Conservation (phyloP, 2,888 invertebrate species). For the Xestia sexstrigata region DNA sequence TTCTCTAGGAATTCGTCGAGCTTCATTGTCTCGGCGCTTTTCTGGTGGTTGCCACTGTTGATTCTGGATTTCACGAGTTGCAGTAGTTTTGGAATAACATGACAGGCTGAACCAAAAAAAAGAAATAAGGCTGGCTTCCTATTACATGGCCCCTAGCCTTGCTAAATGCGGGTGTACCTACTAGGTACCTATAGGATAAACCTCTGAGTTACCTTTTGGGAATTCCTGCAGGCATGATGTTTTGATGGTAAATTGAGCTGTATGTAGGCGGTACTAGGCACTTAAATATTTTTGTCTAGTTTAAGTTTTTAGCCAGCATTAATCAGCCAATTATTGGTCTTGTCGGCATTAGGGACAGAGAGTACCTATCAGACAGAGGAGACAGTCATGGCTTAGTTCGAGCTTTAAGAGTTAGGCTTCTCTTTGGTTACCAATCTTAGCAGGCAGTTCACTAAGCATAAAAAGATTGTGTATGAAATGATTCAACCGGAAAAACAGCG, state of each 20-base stretch:
- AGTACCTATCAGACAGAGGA: not conserved
- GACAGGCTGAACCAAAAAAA: too few relatives aligned
- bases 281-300: not conserved
- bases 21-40: too few relatives aligned
- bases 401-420: not conserved
- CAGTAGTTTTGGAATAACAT: too few relatives aligned
- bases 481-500: constrained; percentile 25
- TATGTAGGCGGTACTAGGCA: not conserved
- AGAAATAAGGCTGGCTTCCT: not conserved
- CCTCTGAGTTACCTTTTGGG: not conserved
- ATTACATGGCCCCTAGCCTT: not conserved
- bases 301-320: too few relatives aligned
- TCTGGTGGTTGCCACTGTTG: too few relatives aligned
- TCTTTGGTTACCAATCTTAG: not conserved
- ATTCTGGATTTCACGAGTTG: too few relatives aligned
- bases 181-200: too few relatives aligned
- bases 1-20: too few relatives aligned
- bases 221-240: not conserved
- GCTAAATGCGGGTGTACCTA: not conserved
- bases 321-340: too few relatives aligned
- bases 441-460: too few relatives aligned
- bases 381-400: not conserved
- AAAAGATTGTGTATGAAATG: not conserved
- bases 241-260: not conserved
- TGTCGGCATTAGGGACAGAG: not conserved